Percentiles rank a stretch among this genome's conserved stretches.
phyloP scores from a whole-genome alignment of 2,797 vertebrate genomes.

The Gastrophryne carolinensis region DNA sequence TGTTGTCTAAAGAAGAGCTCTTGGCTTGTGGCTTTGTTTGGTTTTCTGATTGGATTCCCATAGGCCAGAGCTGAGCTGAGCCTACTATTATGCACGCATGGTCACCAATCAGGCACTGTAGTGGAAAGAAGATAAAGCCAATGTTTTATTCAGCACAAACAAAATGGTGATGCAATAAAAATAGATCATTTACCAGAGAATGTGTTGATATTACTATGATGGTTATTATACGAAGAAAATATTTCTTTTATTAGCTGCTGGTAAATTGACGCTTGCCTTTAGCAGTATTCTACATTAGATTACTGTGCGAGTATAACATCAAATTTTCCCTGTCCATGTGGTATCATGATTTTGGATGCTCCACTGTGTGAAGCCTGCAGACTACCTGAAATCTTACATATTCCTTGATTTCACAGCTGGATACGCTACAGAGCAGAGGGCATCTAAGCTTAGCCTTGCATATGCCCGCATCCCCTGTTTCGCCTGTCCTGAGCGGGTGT shows the following conservation, averaged over 20 bases:
- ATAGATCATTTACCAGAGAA: slow-evolving; percentile 2
- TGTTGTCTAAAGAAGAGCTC: slow-evolving; percentile 46
- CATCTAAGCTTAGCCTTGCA: too few species aligned
- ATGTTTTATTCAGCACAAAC: slow-evolving; percentile 34
- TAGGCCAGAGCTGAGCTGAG: slow-evolving; percentile 36
- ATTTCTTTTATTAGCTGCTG: neutral
- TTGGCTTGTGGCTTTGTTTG: slow-evolving; percentile 49
- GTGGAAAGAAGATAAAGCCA: slow-evolving; percentile 6
- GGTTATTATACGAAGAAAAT: slow-evolving; percentile 6
- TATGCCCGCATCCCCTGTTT: too few species aligned
- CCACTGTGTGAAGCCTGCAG: too few species aligned
- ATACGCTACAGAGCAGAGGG: too few species aligned
- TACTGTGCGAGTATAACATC: too few species aligned
- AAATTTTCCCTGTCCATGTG: too few species aligned
- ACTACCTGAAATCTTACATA: too few species aligned
- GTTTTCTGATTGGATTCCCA: slow-evolving; percentile 50
- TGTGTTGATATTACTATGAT: slow-evolving; percentile 23
- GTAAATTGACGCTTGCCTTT: neutral
- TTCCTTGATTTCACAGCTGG: too few species aligned
- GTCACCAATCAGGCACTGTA: slow-evolving; percentile 42
- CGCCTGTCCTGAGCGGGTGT: too few species aligned
- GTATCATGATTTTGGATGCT: too few species aligned
- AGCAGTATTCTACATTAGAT: too few species aligned
- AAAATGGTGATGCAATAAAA: slow-evolving; percentile 4
- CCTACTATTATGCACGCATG: slow-evolving; percentile 44